A percentile compares a stretch with the other conserved stretches of the same genome.
Evolutionary conservation across 2,888 invertebrate genomes (phyloP).

Genomic region (Norana najaformis): DNA sequence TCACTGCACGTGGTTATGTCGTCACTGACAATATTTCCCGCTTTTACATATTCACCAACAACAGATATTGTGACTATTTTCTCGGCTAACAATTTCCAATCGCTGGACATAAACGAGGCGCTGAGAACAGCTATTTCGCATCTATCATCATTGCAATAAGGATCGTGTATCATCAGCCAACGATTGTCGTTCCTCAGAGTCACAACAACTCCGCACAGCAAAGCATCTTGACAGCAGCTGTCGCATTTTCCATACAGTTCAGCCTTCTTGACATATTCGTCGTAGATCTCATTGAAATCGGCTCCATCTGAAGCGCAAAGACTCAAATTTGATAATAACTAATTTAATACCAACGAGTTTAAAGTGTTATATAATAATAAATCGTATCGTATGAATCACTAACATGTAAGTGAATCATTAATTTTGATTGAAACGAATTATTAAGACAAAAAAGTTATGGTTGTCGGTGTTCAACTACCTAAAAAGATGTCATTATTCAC

Average conservation of each 20-base stretch:
- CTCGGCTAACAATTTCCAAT: neutral
- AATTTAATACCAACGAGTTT: too few relatives aligned
- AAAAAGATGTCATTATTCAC: too few relatives aligned
- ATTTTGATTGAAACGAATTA: too few relatives aligned
- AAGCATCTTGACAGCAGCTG: neutral
- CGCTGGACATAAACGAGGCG: neutral
- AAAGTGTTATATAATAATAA: too few relatives aligned
- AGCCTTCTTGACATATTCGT: too few relatives aligned
- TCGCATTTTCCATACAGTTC: neutral
- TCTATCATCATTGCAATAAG: neutral
- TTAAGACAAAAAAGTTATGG: too few relatives aligned
- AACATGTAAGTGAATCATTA: too few relatives aligned
- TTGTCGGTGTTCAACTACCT: too few relatives aligned
- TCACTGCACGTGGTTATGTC: neutral
- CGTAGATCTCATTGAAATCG: too few relatives aligned
- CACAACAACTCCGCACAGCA: neutral
- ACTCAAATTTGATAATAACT: too few relatives aligned
- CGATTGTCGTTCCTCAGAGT: neutral
- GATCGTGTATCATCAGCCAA: neutral
- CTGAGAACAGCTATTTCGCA: neutral
- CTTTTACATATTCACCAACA: neutral
- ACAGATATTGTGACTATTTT: neutral
- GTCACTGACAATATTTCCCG: neutral
- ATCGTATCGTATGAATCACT: too few relatives aligned
- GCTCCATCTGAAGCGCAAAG: too few relatives aligned